Conservation (phyloP, 2,888 invertebrate species). For the Smittia sp. region DNA sequence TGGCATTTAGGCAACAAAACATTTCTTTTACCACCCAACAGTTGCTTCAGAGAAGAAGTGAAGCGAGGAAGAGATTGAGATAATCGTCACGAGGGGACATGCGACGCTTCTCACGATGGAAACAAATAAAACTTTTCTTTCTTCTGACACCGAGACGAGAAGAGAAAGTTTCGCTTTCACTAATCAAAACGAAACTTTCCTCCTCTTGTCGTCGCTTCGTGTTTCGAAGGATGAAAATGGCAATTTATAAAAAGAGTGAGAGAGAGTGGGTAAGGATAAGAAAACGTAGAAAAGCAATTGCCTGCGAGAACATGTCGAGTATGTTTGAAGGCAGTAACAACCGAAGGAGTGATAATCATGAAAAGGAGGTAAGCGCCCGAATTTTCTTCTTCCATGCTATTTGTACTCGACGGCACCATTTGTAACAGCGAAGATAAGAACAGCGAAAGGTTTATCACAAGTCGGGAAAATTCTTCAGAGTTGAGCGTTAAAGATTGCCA, state of each 20-base stretch:
- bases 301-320: conserved; percentile 30
- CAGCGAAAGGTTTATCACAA: neutral
- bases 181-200: conserved; percentile 27
- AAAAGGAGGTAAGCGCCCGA: neutral
- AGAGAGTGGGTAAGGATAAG: neutral
- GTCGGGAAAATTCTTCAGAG: neutral
- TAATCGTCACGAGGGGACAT: conserved; percentile 28
- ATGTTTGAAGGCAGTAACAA: neutral
- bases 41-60: neutral
- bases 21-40: conserved; percentile 5
- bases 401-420: conserved; percentile 12
- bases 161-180: conserved; percentile 3
- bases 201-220: neutral
- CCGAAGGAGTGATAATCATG: neutral
- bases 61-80: conserved; percentile 3
- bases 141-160: conserved; percentile 1
- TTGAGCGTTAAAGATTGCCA: too few species aligned
- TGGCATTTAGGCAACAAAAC: neutral
- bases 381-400: neutral
- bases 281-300: conserved; percentile 33
- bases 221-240: conserved; percentile 21
- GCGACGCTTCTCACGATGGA: neutral
- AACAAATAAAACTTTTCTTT: conserved; percentile 23
- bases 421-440: conserved; percentile 12
- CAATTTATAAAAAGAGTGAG: conserved; percentile 4